Percentiles rank a stretch among this genome's conserved stretches.
Conservation (phyloP, 2,888 invertebrate species). For the Conops quadrifasciatus region DNA sequence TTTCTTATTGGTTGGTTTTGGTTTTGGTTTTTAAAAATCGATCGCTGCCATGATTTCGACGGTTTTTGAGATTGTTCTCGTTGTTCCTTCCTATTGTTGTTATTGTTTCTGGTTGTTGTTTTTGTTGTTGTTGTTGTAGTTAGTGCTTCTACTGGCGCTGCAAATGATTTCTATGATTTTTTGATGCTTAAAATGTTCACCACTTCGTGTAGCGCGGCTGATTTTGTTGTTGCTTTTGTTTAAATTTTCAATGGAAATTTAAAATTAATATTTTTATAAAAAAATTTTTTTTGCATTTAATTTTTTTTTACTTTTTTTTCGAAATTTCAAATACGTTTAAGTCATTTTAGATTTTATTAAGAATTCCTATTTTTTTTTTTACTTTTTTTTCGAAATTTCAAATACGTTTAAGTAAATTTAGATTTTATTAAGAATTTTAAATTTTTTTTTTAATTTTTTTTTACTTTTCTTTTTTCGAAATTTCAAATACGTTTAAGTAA, state of each 20-base stretch:
- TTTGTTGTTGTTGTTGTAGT: not conserved
- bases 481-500: too few species aligned
- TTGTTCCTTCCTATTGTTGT: not conserved
- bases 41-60: slow-evolving; percentile 21
- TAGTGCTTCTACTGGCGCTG: not conserved
- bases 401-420: too few species aligned
- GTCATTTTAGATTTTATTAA: not conserved
- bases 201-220: not conserved
- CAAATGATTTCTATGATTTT: not conserved
- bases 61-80: not conserved
- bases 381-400: too few species aligned
- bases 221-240: slow-evolving; percentile 3
- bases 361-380: not conserved
- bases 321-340: not conserved
- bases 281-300: not conserved
- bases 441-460: not conserved
- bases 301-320: not conserved
- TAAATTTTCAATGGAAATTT: not conserved
- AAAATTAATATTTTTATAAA: too few species aligned
- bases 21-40: not conserved
- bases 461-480: not conserved
- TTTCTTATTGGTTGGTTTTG: not conserved
- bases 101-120: slow-evolving; percentile 14
- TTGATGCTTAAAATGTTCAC: not conserved
- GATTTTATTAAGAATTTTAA: too few species aligned